Base-by-base conservation (phyloP, 2,888 invertebrate species). In the Stenurella melanura region DNA sequence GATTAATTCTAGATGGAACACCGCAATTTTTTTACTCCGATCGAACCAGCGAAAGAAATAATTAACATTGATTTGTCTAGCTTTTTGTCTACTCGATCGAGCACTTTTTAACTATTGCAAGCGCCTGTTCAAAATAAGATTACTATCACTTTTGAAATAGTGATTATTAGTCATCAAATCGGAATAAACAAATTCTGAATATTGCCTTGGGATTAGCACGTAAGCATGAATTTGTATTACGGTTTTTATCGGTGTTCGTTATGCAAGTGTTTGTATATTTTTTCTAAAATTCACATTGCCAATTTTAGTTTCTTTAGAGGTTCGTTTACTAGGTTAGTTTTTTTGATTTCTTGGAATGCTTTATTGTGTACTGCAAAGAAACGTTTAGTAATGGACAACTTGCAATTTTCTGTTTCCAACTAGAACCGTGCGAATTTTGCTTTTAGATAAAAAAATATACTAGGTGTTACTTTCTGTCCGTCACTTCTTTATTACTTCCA, bases 111-210 rank as follows among this genome's bases (percentile, higher is more conserved):
- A 4, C 38, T 17, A 38, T 67, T 56, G 30, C 54, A 56, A 58
- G 10, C 17, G 26, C 57, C 21, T 58, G 2, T 19, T 18, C 38
- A 54, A 50, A 34, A 19, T 15, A 69, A 30, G 57, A 56, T 69
- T 57, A 60, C 70, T 70, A 70, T 70, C 50, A 70, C 70, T 60
- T 38, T 64, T 64, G 64, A 38, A 70, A 58, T 42, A 12, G 58
- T 19, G 34, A 30, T 30, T 60, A 38, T 70, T 58, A 70, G 60
- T 70, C 70, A 70, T 60, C 57, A n/a, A 57, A 6, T 38, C 5
- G 19, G 19, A 70, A 60, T 18, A 70, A 60, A 60, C 21, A 70
- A 60, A 58, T 34, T 60, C 60, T 21, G 42, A 34, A 17, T 60
- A 70, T 60, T 19, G 60, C 42, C 70, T 70, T 70, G 60, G 42